Evolutionary conservation across 2,113 vertebrate genomes (phyloP).

Genomic region (Eidolon helvum): DNA sequence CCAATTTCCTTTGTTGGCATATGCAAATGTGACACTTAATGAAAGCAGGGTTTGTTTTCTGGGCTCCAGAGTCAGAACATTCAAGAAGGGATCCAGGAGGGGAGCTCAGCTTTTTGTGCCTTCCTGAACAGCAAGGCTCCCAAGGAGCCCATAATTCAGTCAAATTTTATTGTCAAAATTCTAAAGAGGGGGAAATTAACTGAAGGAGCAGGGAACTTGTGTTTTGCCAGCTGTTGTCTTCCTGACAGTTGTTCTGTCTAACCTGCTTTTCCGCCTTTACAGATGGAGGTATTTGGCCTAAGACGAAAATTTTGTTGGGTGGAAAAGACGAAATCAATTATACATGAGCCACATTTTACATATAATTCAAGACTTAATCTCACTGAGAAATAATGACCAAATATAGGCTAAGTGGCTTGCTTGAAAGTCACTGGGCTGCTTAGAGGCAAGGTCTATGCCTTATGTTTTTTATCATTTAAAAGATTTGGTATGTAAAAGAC

Average conservation of each 20-base stretch:
- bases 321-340: neutral
- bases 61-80: neutral
- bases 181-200: neutral
- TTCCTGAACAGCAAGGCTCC: neutral
- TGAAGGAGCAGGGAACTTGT: neutral
- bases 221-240: neutral
- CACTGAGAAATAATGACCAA: neutral
- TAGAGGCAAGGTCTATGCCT: too few relatives aligned
- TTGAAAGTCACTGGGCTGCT: neutral
- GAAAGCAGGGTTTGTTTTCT: neutral
- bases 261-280: neutral
- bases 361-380: neutral
- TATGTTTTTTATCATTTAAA: neutral
- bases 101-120: neutral
- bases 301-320: neutral
- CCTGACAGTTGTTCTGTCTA: neutral
- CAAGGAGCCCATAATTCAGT: neutral
- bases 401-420: neutral
- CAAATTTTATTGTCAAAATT: neutral
- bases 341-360: neutral
- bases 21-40: neutral
- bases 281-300: neutral
- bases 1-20: neutral
- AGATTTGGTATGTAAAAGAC: neutral
- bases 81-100: neutral